Percentiles rank a stretch among this genome's conserved stretches.
Conservation (phyloP, 2,888 invertebrate species). For the Drosophila lutescens region DNA sequence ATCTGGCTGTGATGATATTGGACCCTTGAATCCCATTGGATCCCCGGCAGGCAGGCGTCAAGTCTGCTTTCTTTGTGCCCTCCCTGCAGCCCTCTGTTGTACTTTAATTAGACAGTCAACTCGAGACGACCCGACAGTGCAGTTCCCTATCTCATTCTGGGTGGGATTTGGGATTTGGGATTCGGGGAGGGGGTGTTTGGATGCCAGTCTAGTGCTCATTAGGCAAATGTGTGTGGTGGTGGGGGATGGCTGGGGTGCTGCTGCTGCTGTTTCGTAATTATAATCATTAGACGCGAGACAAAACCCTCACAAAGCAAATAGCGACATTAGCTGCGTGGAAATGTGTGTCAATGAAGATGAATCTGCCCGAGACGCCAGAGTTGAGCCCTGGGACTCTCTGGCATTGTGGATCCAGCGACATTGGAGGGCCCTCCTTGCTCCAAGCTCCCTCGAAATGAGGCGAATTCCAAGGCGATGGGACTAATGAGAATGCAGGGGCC, state of each 20-base stretch:
- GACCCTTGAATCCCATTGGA: conserved; percentile 3
- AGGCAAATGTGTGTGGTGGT: conserved; percentile 54
- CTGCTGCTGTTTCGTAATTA: conserved; percentile 57
- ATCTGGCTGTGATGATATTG: conserved; percentile 18
- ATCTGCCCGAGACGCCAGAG: conserved; percentile 26
- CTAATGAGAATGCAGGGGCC: conserved; percentile 34
- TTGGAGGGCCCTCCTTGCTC: neutral
- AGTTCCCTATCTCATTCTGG: conserved; percentile 12
- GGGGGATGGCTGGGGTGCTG: neutral
- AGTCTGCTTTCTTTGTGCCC: conserved; percentile 24
- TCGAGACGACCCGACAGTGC: conserved; percentile 8
- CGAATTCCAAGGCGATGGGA: neutral
- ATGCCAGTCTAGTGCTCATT: conserved; percentile 58
- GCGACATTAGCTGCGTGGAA: conserved; percentile 62
- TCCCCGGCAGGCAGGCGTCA: conserved; percentile 46
- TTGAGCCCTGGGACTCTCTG: conserved; percentile 14
- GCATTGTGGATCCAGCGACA: conserved; percentile 1
- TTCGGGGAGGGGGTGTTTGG: neutral
- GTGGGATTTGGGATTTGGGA: neutral
- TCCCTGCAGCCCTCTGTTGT: conserved; percentile 37
- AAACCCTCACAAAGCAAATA: conserved; percentile 65
- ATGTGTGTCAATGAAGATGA: conserved; percentile 59
- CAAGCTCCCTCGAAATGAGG: conserved; percentile 1
- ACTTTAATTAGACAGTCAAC: conserved; percentile 65
- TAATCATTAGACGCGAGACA: conserved; percentile 66